Evolutionary conservation across 2,888 invertebrate species (phyloP).

Genomic region (Sarcophaga variegata): DNA sequence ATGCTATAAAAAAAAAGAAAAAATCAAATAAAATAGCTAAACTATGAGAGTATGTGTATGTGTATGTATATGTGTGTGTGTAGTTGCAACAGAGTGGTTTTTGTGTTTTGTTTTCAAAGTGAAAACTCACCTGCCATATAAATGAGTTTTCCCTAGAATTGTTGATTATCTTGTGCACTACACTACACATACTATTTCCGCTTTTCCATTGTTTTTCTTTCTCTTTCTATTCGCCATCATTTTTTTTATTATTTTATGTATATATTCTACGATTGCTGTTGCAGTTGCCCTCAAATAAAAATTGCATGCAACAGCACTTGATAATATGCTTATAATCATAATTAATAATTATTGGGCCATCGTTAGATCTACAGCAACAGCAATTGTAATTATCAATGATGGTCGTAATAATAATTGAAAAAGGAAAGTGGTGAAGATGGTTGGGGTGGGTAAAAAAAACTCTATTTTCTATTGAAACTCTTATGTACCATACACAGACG

Average conservation of each 20-base stretch:
- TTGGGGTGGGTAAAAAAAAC: background rate
- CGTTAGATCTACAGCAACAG: constrained; percentile 20
- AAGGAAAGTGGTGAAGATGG: constrained; percentile 2
- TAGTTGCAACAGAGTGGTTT: background rate
- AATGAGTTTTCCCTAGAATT: constrained; percentile 42
- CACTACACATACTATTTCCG: background rate
- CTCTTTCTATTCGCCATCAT: background rate
- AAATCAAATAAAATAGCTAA: background rate
- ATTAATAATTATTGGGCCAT: constrained; percentile 72
- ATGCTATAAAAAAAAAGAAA: background rate
- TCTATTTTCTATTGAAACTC: background rate
- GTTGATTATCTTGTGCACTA: constrained; percentile 29
- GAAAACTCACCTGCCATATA: constrained; percentile 26
- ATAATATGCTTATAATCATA: constrained; percentile 62
- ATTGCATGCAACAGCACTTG: constrained; percentile 65
- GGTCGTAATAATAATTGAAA: constrained; percentile 56
- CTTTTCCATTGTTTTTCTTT: background rate
- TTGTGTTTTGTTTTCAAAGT: background rate
- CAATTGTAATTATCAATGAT: constrained; percentile 73
- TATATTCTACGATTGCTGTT: no score
- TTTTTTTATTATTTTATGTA: background rate
- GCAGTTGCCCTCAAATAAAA: constrained; percentile 11
- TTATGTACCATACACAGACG: no score
- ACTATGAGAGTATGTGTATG: constrained; percentile 1
- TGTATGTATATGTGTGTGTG: background rate